Evolutionary conservation across 2,888 invertebrate species (phyloP).

Genomic region (Drosophila infuscata): DNA sequence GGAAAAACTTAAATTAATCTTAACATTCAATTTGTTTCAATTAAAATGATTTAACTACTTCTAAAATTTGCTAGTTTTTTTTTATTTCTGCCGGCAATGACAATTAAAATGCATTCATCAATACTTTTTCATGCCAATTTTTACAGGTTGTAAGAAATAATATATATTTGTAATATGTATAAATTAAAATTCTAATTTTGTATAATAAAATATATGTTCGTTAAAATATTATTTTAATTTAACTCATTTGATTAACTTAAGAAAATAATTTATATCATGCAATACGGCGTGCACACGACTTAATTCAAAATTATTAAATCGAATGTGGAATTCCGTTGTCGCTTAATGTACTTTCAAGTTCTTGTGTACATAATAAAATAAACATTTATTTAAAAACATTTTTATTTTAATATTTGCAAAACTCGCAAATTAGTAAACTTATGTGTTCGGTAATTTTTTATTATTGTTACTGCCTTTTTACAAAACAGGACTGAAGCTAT

Average conservation of each 20-base stretch:
- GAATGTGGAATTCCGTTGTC: background rate
- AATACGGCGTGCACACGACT: background rate
- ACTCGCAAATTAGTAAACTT: background rate
- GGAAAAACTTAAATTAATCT: background rate
- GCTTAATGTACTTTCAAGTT: background rate
- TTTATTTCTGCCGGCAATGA: background rate
- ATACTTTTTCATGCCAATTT: background rate
- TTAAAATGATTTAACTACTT: background rate
- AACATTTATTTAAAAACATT: constrained; percentile 1
- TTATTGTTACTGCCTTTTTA: background rate
- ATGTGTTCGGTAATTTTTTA: background rate
- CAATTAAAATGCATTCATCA: background rate
- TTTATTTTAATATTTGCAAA: background rate
- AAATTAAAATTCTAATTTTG: background rate
- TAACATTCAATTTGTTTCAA: background rate
- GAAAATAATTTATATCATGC: background rate
- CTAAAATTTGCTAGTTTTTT: background rate
- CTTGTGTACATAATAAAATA: background rate
- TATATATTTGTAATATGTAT: background rate
- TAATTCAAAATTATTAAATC: background rate
- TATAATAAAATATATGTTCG: background rate
- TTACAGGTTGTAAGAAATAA: background rate
- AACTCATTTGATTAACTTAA: background rate
- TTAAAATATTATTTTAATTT: background rate
- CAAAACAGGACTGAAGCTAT: background rate